Evolutionary conservation across 2,888 invertebrate species (phyloP).

Genomic region (Rosalia funebris): DNA sequence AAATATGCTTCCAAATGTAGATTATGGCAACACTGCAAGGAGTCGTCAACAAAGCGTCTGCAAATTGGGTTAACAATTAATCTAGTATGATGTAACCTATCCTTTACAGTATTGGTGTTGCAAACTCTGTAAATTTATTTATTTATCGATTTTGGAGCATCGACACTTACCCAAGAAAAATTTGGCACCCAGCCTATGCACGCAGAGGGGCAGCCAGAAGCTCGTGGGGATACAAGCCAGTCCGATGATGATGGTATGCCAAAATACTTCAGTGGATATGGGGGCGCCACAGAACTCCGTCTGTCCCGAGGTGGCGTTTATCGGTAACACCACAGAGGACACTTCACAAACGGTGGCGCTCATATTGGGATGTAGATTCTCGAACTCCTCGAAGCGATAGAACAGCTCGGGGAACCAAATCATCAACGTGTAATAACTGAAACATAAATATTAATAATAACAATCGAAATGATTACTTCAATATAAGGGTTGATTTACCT

Average conservation of each 20-base stretch:
- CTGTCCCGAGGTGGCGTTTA: slow-evolving; percentile 52
- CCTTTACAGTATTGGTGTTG: too few species aligned
- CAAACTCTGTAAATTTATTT: too few species aligned
- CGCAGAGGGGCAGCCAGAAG: slow-evolving; percentile 80
- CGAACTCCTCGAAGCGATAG: slow-evolving; percentile 82
- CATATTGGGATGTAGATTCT: slow-evolving; percentile 72
- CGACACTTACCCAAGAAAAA: slow-evolving; percentile 82
- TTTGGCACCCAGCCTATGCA: slow-evolving; percentile 82
- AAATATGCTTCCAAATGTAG: too few species aligned
- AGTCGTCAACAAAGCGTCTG: too few species aligned
- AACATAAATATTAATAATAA: not conserved
- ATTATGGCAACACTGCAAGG: too few species aligned
- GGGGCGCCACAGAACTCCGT: slow-evolving; percentile 72
- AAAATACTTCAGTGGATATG: slow-evolving; percentile 75
- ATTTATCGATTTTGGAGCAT: too few species aligned
- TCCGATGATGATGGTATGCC: slow-evolving; percentile 82
- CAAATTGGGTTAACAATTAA: too few species aligned
- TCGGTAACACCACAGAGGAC: slow-evolving; percentile 71
- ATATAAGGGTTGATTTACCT: slow-evolving; percentile 65
- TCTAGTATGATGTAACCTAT: too few species aligned
- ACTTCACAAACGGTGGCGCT: slow-evolving; percentile 82
- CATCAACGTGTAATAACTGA: slow-evolving; percentile 90
- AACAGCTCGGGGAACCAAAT: slow-evolving; percentile 93
- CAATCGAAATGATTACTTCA: too few species aligned
- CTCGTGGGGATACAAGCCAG: slow-evolving; percentile 84